These are phyloP conservation scores for Corythaeola cristata DNA, from an alignment of 2,113 vertebrate species.

Conservation along the genomic window DNA sequence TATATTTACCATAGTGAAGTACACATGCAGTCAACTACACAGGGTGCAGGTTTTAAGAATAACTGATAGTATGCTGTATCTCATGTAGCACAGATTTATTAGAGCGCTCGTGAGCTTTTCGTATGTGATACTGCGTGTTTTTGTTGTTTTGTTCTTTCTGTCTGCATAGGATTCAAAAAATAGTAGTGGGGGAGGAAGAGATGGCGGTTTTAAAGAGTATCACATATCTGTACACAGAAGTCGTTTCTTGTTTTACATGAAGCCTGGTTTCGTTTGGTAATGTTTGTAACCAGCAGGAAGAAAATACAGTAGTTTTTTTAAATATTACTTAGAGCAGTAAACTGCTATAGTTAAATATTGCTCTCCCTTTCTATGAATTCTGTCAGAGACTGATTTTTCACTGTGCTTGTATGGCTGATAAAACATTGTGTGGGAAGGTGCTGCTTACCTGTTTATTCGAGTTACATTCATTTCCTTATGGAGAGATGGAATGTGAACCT, in stretches of 20 bases:
- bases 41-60: not conserved
- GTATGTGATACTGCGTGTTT: not conserved
- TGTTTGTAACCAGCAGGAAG: not conserved
- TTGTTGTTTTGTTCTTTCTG: not conserved
- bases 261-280: not conserved
- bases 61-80: not conserved
- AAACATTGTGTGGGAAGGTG: not conserved
- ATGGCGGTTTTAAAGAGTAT: not conserved
- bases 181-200: not conserved
- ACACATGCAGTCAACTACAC: not conserved
- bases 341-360: not conserved
- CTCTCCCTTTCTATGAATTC: not conserved
- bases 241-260: not conserved
- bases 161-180: not conserved
- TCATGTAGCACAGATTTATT: not conserved
- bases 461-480: slow-evolving; percentile 41
- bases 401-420: not conserved
- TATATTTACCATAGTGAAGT: not conserved
- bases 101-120: not conserved
- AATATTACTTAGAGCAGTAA: not conserved
- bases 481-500: slow-evolving; percentile 45
- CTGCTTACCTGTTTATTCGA: slow-evolving; percentile 39
- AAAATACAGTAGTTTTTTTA: not conserved
- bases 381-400: not conserved
- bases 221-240: not conserved